Evolutionary conservation across 2,797 vertebrate genomes (phyloP).

Genomic region (Coregonus sp.): DNA sequence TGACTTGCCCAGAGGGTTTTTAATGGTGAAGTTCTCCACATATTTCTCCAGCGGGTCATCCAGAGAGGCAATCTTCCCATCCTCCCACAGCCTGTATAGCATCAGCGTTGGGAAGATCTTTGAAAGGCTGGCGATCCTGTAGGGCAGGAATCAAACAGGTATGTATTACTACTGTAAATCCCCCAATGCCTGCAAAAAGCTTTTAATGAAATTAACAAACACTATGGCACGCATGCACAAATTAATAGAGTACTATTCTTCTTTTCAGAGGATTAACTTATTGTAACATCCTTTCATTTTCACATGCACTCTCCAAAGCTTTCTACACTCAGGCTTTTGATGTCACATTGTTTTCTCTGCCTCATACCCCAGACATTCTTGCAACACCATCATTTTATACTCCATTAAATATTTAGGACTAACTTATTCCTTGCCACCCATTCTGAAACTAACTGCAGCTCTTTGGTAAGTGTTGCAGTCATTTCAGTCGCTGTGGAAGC

Average conservation of each 20-base stretch:
- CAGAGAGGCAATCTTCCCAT: constrained; percentile 86
- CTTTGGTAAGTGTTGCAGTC: too few relatives aligned
- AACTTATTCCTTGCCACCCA: too few relatives aligned
- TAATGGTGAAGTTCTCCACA: constrained; percentile 86
- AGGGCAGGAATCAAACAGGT: constrained; percentile 2
- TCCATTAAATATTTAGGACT: too few relatives aligned
- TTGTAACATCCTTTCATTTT: too few relatives aligned
- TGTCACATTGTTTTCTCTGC: not conserved
- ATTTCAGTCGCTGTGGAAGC: too few relatives aligned
- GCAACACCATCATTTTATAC: too few relatives aligned
- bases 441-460: too few relatives aligned
- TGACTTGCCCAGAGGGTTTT: constrained; percentile 86
- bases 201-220: too few relatives aligned
- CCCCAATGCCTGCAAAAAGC: too few relatives aligned
- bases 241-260: too few relatives aligned
- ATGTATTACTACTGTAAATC: not conserved
- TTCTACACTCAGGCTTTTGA: not conserved
- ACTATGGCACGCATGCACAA: too few relatives aligned
- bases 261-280: too few relatives aligned
- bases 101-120: constrained; percentile 95
- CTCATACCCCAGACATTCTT: not conserved
- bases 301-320: not conserved
- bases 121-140: constrained; percentile 91
- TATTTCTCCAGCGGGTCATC: constrained; percentile 94
- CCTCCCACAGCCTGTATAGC: constrained; percentile 94